Conservation (phyloP, 2,888 invertebrate genomes). For the Yponomeuta malinellus region DNA sequence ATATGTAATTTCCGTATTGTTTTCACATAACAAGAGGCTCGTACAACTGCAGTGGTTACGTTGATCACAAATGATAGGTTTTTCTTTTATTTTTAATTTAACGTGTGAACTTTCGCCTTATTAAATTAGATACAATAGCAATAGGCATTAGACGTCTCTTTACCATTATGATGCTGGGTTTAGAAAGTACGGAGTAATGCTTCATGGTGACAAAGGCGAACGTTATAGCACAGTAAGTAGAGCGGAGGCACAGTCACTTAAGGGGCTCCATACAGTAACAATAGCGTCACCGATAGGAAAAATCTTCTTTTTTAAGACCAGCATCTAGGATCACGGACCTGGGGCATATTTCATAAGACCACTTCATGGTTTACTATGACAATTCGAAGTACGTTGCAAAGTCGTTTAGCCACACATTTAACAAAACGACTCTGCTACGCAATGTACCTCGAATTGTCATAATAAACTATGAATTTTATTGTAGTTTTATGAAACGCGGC, state of each 20-base stretch:
- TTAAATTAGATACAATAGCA: slow-evolving; percentile 5
- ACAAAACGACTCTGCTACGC: no score
- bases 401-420: no score
- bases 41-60: background rate
- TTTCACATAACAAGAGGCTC: background rate
- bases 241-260: background rate
- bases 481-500: no score
- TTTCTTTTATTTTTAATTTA: background rate
- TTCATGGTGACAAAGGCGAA: slow-evolving; percentile 8
- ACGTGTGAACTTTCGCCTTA: slow-evolving; percentile 2
- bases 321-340: no score
- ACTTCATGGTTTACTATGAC: no score
- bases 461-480: no score
- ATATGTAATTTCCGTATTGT: background rate
- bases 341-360: no score
- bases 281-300: no score
- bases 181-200: slow-evolving; percentile 13
- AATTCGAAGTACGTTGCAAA: no score
- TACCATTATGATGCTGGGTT: slow-evolving; percentile 10
- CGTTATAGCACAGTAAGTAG: slow-evolving; percentile 1
- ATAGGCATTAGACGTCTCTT: slow-evolving; percentile 9
- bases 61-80: background rate
- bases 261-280: no score
- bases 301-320: no score
- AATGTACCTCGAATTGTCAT: no score